Conservation (phyloP, 2,888 invertebrate genomes). For the Latrodectus hesperus region DNA sequence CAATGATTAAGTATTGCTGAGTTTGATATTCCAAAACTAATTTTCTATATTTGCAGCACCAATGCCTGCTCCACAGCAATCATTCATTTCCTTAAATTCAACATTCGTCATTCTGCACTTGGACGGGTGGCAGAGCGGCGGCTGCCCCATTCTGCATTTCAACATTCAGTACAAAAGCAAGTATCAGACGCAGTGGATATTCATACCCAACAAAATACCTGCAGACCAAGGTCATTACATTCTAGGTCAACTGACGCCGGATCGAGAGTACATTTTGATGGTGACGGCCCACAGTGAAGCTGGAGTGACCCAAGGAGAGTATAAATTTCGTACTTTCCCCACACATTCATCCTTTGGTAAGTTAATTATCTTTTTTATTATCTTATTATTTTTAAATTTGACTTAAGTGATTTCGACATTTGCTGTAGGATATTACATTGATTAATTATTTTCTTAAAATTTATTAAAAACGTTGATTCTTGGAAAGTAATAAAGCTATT, state of each 20-base stretch:
- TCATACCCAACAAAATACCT: conserved; percentile 34
- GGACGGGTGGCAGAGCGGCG: conserved; percentile 74
- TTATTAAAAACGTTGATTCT: too few relatives aligned
- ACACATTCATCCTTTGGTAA: conserved; percentile 13
- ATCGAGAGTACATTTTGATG: conserved; percentile 75
- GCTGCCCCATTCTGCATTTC: conserved; percentile 74
- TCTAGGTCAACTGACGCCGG: conserved; percentile 73
- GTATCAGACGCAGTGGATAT: conserved; percentile 60
- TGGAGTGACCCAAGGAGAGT: conserved; percentile 75
- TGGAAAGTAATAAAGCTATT: too few relatives aligned
- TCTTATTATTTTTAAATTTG: not conserved
- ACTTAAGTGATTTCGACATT: too few relatives aligned
- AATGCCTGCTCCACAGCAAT: conserved; percentile 73
- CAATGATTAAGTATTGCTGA: too few relatives aligned
- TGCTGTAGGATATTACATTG: too few relatives aligned
- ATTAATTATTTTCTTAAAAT: too few relatives aligned
- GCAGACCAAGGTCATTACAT: conserved; percentile 42
- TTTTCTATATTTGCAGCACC: conserved; percentile 72
- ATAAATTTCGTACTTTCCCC: conserved; percentile 75
- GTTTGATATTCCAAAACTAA: not conserved
- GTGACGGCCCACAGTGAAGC: conserved; percentile 76
- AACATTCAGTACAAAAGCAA: conserved; percentile 73
- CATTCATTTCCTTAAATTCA: conserved; percentile 73
- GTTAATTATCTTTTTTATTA: not conserved
- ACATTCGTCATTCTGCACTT: conserved; percentile 75